These are phyloP conservation scores for Plagodis dolabraria DNA, from an alignment of 2,888 invertebrate genomes.

Conservation along the genomic window DNA sequence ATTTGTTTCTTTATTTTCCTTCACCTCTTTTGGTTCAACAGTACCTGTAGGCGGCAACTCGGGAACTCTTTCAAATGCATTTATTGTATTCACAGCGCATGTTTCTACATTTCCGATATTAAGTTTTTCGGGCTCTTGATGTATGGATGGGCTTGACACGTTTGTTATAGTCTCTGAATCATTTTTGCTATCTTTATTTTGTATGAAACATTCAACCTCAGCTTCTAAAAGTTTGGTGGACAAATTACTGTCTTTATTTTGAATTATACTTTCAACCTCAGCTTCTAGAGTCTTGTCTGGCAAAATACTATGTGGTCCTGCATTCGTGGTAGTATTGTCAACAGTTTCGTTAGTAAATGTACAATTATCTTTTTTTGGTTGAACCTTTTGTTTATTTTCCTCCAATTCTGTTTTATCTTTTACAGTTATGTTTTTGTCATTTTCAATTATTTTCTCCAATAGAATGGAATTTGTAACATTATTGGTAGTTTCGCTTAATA, in stretches of 20 bases:
- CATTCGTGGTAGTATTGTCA: no score
- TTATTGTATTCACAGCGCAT: slow-evolving; percentile 6
- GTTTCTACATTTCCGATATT: slow-evolving; percentile 6
- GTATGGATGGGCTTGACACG: slow-evolving; percentile 10
- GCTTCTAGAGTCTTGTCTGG: not conserved
- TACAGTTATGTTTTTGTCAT: not conserved
- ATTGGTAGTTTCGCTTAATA: not conserved
- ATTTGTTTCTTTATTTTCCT: slow-evolving; percentile 3
- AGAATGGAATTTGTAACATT: not conserved
- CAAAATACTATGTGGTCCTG: no score
- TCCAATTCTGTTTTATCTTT: slow-evolving; percentile 2
- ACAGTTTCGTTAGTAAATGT: no score
- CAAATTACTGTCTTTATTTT: no score
- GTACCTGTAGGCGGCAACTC: slow-evolving; percentile 10
- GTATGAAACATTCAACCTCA: not conserved
- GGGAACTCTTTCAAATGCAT: slow-evolving; percentile 10
- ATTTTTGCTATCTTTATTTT: slow-evolving; percentile 2
- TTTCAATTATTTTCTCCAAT: not conserved
- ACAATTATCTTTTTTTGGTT: not conserved
- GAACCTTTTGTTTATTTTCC: not conserved
- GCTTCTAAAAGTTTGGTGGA: not conserved
- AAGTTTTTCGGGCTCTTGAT: slow-evolving; percentile 8
- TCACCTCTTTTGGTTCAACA: slow-evolving; percentile 5
- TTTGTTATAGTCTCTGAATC: slow-evolving; percentile 11
- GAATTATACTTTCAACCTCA: not conserved